These are phyloP conservation scores for Urocynchramus pylzowi DNA, from an alignment of 2,113 vertebrate species.

Conservation along the genomic window DNA sequence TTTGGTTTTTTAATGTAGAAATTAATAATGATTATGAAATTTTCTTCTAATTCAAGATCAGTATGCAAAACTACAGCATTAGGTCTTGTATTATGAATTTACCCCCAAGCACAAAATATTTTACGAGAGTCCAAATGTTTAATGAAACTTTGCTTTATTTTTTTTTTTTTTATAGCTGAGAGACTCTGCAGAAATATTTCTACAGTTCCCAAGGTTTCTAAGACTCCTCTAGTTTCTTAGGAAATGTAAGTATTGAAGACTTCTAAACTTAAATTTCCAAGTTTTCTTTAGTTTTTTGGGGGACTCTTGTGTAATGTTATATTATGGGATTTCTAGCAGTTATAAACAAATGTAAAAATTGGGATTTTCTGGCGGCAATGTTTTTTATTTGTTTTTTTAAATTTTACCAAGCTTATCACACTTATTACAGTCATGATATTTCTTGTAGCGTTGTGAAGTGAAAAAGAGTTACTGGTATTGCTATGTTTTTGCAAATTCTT, in stretches of 20 bases:
- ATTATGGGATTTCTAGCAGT: background rate
- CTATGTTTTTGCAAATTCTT: background rate
- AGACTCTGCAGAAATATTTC: background rate
- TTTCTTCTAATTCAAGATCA: background rate
- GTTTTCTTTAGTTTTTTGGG: background rate
- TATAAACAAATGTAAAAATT: background rate
- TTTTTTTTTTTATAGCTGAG: background rate
- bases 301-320: background rate
- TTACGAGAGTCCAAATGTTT: background rate
- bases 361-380: accelerated
- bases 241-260: background rate
- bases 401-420: background rate
- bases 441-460: background rate
- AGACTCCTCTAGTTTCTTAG: background rate
- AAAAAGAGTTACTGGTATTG: background rate
- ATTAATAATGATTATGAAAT: background rate
- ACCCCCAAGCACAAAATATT: background rate
- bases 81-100: background rate
- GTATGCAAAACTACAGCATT: background rate
- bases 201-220: background rate
- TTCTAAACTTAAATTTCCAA: background rate
- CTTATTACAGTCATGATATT: background rate
- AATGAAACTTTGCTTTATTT: background rate
- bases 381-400: background rate
- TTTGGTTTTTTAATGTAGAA: background rate